Conservation (phyloP, 2,797 vertebrate species). For the Syngnathus acus region DNA sequence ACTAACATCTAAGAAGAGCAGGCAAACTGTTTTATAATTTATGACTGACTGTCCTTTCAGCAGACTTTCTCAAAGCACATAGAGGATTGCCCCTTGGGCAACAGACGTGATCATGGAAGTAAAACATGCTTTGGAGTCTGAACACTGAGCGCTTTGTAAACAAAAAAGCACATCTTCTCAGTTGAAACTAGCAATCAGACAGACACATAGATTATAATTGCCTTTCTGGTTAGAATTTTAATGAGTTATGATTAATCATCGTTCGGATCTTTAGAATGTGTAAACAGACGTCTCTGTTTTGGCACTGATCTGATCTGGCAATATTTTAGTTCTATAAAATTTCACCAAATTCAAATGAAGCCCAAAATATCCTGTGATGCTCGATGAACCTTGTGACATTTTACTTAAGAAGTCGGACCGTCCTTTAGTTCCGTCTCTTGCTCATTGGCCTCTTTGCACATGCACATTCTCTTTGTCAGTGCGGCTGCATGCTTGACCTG, state of each 20-base stretch:
- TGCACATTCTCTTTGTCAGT: not conserved
- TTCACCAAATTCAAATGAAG: not conserved
- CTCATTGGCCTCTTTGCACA: not conserved
- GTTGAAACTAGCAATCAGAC: not conserved
- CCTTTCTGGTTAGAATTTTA: not conserved
- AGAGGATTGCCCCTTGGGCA: conserved; percentile 3
- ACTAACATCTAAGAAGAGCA: not conserved
- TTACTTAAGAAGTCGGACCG: not conserved
- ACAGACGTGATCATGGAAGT: conserved; percentile 8
- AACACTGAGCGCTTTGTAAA: conserved; percentile 4
- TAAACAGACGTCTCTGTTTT: not conserved
- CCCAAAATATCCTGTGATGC: not conserved
- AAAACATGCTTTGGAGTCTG: not conserved
- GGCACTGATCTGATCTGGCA: not conserved
- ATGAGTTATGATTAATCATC: not conserved
- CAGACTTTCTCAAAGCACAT: conserved; percentile 5
- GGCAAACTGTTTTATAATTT: conserved; percentile 4
- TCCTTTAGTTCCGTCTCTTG: not conserved
- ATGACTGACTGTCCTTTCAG: not conserved
- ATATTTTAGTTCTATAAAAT: not conserved
- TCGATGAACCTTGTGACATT: not conserved
- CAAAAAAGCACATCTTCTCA: not conserved
- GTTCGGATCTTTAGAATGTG: not conserved
- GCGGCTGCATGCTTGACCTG: not conserved
- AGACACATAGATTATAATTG: not conserved